Evolutionary conservation across 2,113 vertebrate genomes (phyloP), one percentile per base, ranked within the genome.

Genomic region (Diglossa brunneiventris): DNA sequence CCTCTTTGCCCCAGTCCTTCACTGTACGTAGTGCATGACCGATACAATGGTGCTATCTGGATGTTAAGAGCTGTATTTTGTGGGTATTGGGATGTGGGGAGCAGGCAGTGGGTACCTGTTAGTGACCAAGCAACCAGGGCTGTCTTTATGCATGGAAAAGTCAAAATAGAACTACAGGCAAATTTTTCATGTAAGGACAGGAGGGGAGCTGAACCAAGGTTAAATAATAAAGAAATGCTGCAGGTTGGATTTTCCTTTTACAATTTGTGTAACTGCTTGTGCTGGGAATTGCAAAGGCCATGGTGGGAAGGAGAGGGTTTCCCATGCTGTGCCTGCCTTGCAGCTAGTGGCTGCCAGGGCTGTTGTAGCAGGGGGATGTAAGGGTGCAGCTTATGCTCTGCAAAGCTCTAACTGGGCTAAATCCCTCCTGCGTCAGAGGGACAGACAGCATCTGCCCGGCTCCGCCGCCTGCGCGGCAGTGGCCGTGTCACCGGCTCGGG

Each of bases 401-500:
- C 46, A 79, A 63, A 93, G 91, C 83, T 68, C 28, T 52, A 15
- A 30, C 16, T 21, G n/a, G 22, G 46, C 46, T 77, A 53, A 94
- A 87, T 73, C 81, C 68, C 22, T 0, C 0, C 18, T 55, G 80
- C 4, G 6, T 77, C 80, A 86, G 53, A 73, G 83, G 41, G 41
- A 42, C 9, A 23, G 33, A 28, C 0, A 4, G 52, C 55, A 28
- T n/a, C 89, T 75, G 33, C 21, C 11, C 1, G 1, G 56, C 49
- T 70, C 75, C n/a, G 87, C 53, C 0, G 1, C 59, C 58, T 1
- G 63, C 22, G 9, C 2, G 0, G 52, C 53, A 13, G 78, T 0
- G 0, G 41, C 80, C 0, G 0, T 9, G 52, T 35, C 56, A 18
- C 20, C 0, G 0, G 31, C 15, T 61, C 0, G 0, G 20, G 50